These are phyloP conservation scores for Altica lythri DNA, from an alignment of 2,888 invertebrate species.

Conservation along the genomic window DNA sequence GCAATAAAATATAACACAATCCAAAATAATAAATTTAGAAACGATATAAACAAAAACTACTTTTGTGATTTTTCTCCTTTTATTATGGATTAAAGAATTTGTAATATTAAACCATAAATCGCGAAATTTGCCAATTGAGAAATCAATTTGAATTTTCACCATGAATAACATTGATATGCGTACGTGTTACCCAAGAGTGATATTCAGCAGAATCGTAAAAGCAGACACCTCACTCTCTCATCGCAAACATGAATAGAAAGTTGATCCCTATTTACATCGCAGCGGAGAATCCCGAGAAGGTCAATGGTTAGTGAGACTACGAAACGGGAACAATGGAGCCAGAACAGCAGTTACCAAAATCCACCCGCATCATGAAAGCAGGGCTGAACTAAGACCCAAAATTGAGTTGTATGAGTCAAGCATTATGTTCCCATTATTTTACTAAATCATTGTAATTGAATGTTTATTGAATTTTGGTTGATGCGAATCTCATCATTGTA, in stretches of 20 bases:
- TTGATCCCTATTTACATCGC: slow-evolving; percentile 38
- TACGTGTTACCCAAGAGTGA: slow-evolving; percentile 20
- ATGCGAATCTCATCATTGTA: no score
- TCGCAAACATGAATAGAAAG: slow-evolving; percentile 28
- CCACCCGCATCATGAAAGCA: slow-evolving; percentile 9
- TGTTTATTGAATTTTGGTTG: no score
- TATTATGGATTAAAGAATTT: no score
- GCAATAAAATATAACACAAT: no score
- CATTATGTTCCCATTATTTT: no score
- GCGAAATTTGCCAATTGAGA: no score
- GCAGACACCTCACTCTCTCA: slow-evolving; percentile 20
- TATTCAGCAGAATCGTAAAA: slow-evolving; percentile 26
- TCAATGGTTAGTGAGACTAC: slow-evolving; percentile 37
- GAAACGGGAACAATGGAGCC: slow-evolving; percentile 35
- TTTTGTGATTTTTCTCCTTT: no score
- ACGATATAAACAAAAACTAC: no score
- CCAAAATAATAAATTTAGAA: no score
- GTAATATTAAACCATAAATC: not conserved
- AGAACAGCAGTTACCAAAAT: slow-evolving; percentile 39
- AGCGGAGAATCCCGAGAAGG: slow-evolving; percentile 32
- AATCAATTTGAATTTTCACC: not conserved
- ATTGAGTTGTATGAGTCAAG: not conserved
- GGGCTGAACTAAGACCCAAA: not conserved
- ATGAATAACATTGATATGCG: slow-evolving; percentile 9
- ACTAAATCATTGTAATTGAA: no score